phyloP scores from a whole-genome alignment of 2,888 invertebrate genomes.

The Cactoblastis cactorum region DNA sequence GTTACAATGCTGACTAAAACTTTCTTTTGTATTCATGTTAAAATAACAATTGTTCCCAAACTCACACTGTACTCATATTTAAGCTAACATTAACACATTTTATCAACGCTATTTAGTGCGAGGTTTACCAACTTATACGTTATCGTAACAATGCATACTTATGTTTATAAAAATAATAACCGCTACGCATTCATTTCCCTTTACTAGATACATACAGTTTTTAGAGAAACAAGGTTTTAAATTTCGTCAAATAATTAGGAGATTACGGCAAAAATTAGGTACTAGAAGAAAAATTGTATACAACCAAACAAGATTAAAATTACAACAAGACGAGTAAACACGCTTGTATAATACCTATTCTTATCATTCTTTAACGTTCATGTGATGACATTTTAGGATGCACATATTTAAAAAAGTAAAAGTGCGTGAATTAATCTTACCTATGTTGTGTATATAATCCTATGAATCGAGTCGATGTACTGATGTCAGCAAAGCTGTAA shows the following conservation, averaged over 20 bases:
- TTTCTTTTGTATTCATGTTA: slow-evolving; percentile 9
- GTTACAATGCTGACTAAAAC: slow-evolving; percentile 43
- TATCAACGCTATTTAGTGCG: slow-evolving; percentile 10
- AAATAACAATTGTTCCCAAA: slow-evolving; percentile 7
- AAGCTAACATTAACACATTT: slow-evolving; percentile 8
- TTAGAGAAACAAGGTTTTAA: too few relatives aligned
- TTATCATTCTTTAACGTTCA: background rate
- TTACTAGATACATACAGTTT: slow-evolving; percentile 60
- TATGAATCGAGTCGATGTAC: background rate
- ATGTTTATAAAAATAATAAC: slow-evolving; percentile 11
- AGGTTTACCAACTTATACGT: slow-evolving; percentile 11
- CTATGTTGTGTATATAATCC: background rate
- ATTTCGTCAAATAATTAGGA: too few relatives aligned
- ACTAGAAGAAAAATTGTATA: background rate
- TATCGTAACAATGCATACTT: slow-evolving; percentile 15
- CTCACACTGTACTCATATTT: background rate
- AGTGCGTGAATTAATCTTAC: background rate
- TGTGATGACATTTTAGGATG: slow-evolving; percentile 10
- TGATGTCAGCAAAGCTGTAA: slow-evolving; percentile 1
- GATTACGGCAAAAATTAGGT: background rate
- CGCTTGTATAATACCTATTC: background rate
- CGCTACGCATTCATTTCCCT: slow-evolving; percentile 61
- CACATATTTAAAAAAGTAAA: background rate
- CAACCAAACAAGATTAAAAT: background rate
- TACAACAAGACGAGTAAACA: background rate